These are phyloP conservation scores for Phenacoccus solenopsis DNA, from an alignment of 1,140 invertebrate genomes.

Conservation along the genomic window DNA sequence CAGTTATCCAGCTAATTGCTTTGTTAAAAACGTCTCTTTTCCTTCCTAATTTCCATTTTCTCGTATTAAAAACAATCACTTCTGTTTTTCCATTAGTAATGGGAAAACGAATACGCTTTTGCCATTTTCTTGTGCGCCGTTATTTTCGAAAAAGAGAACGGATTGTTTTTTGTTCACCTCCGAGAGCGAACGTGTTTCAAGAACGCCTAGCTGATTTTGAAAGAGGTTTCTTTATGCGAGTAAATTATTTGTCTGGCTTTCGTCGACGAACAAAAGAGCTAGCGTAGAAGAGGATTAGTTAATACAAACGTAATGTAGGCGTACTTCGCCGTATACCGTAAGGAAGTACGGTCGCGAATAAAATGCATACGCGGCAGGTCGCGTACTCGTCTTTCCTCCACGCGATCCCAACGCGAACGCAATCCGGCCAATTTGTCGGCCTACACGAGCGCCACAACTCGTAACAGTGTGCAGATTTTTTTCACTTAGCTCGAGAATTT, in stretches of 20 bases:
- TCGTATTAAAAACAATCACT: constrained; percentile 17
- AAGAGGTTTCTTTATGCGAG: not conserved
- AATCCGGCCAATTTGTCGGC: too few species aligned
- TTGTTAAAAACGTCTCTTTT: constrained; percentile 17
- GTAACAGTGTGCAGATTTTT: too few species aligned
- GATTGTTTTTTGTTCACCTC: not conserved
- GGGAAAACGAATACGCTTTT: constrained; percentile 13
- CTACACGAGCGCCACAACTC: too few species aligned
- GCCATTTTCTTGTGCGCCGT: not conserved
- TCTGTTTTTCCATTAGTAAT: constrained; percentile 18
- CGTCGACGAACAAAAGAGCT: not conserved
- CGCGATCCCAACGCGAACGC: too few species aligned
- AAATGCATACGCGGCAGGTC: too few species aligned
- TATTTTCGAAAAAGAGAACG: not conserved
- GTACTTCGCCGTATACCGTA: not conserved
- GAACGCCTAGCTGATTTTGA: constrained; percentile 1
- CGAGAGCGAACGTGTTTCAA: not conserved
- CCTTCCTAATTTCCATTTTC: constrained; percentile 15
- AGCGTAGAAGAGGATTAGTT: not conserved
- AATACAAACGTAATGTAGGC: not conserved
- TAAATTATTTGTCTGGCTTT: not conserved
- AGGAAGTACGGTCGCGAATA: too few species aligned
- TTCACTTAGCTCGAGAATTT: too few species aligned
- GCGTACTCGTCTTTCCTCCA: too few species aligned
- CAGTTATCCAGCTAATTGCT: constrained; percentile 14